phyloP scores from a whole-genome alignment of 2,113 vertebrate species.

The Labeo rohita region DNA sequence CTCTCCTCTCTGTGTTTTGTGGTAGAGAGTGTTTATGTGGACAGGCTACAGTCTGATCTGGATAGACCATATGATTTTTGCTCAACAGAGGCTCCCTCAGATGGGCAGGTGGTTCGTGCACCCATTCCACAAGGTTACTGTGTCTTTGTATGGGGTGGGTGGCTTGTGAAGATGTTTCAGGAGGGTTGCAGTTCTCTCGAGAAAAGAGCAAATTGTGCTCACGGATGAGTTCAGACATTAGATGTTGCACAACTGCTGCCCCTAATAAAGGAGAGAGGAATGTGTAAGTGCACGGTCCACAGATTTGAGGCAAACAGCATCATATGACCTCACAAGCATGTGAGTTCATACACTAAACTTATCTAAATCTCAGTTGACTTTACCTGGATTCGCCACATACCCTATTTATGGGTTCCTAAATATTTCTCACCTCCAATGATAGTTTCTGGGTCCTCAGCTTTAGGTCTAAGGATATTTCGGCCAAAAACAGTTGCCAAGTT shows the following conservation, averaged over 20 bases:
- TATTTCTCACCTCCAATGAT: slow-evolving; percentile 71
- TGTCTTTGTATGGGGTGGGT: slow-evolving; percentile 46
- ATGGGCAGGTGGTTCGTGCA: slow-evolving; percentile 12
- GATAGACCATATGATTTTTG: slow-evolving; percentile 42
- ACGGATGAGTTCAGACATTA: slow-evolving; percentile 72
- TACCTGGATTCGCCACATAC: neutral
- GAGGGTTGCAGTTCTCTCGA: slow-evolving; percentile 50
- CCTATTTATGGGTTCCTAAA: neutral
- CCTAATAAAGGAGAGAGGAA: slow-evolving; percentile 63
- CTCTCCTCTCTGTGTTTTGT: slow-evolving; percentile 61
- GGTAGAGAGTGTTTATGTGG: slow-evolving; percentile 72
- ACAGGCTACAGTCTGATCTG: slow-evolving; percentile 57
- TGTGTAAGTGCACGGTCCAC: neutral
- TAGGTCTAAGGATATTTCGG: slow-evolving; percentile 81
- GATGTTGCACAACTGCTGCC: slow-evolving; percentile 67
- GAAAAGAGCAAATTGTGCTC: slow-evolving; percentile 70
- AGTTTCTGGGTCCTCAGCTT: slow-evolving; percentile 79
- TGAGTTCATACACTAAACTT: neutral
- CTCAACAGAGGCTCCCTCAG: slow-evolving; percentile 19
- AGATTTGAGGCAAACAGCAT: neutral
- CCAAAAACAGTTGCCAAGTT: slow-evolving; percentile 81
- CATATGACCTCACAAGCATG: neutral
- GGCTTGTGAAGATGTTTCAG: slow-evolving; percentile 43
- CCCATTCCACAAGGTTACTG: slow-evolving; percentile 43
- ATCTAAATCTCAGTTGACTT: neutral